Evolutionary conservation across 2,113 vertebrate genomes (phyloP).

Genomic region (Egretta garzetta): DNA sequence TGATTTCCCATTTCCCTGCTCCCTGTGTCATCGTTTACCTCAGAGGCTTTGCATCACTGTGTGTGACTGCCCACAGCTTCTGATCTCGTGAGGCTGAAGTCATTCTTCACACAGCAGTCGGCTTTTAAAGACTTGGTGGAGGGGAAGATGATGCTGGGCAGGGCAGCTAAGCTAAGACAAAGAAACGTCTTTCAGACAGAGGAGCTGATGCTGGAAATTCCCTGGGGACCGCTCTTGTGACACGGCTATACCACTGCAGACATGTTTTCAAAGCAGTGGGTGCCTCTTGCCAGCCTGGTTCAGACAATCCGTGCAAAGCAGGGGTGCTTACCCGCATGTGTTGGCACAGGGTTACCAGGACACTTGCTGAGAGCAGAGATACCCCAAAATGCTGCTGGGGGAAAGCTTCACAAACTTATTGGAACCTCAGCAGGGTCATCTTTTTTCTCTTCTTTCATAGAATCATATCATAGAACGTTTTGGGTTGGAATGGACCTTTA

Average conservation of each 20-base stretch:
- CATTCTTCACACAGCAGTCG: neutral
- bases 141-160: neutral
- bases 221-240: neutral
- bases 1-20: conserved; percentile 20
- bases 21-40: neutral
- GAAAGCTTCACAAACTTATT: neutral
- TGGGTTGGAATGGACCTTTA: too few relatives aligned
- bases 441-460: neutral
- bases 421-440: neutral
- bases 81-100: conserved; percentile 51
- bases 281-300: neutral
- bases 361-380: neutral
- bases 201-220: neutral
- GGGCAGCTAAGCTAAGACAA: neutral
- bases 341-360: neutral
- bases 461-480: too few relatives aligned
- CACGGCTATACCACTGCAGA: neutral
- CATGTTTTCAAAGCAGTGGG: neutral
- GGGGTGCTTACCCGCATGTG: neutral
- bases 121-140: neutral
- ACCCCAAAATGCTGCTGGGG: neutral
- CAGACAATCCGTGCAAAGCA: neutral
- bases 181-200: neutral
- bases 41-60: conserved; percentile 18
- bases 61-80: conserved; percentile 27